Evolutionary conservation across 2,113 vertebrate genomes (phyloP), one percentile per base, ranked within the genome.

Genomic region (Echinops telfairi): DNA sequence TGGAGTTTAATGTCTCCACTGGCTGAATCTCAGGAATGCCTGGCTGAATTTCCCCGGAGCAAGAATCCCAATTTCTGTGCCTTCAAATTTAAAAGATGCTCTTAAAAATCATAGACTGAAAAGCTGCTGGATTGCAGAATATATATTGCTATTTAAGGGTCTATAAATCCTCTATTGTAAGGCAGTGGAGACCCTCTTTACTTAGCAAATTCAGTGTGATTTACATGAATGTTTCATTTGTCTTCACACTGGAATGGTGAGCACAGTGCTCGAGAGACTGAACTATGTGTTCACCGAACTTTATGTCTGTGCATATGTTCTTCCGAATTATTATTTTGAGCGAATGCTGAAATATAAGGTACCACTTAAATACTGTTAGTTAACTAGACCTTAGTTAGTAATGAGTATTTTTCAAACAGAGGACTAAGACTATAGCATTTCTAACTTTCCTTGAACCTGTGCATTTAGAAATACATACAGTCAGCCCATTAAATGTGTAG

Each of bases 11-110:
- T 4, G 68, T 31, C 83, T 88, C 40, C 2, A 2, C 2, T 9
- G 25, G 10, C 6, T 57, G 22, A 33, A 17, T 87, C 58, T 66
- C 22, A 4, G 0, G 8, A 70, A 57, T 15, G 58, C 68, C 53
- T 93, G 33, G 57, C 15, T 20, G 53, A 86, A 70, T 12, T 40
- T 40, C 6, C 80, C 40, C 25, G 16, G n/a, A 68, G 76, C 0
- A 89, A 25, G 9, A 93, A 92, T 66, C 90, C 53, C 38, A 57
- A 93, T 89, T 38, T 66, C 78, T 84, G 22, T 23, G 58, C 73
- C 80, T 71, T 86, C 82, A 40, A 71, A 36, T 40, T 40, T 66
- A 60, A 76, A 82, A 83, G 88, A 95, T 5, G 16, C 77, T 80
- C 62, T 68, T 86, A 88, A 91, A 93, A 89, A 64, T 43, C 58